Base-by-base conservation (phyloP, 2,113 vertebrate genomes). In the Zosterops hypoxanthus region DNA sequence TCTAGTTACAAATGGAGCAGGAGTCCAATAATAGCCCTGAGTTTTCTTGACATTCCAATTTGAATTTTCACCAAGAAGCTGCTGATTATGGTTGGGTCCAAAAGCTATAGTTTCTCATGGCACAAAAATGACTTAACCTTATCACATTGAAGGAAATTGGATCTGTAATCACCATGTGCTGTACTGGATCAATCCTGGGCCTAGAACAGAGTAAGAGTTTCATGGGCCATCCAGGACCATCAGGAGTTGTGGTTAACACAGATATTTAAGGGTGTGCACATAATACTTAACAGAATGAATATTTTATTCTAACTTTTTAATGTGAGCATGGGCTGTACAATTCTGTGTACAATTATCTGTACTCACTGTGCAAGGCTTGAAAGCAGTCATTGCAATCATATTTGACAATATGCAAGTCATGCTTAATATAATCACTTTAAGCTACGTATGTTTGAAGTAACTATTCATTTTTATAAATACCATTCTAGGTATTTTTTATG, bases 211-310 rank as follows among this genome's bases (percentile, higher is more conserved):
- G 22, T 0, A 14, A 36, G 31, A 61, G 7, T 42, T 73, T 20
- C 6, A 5, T 20, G 61, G 8, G 29, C 34, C 57, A 1, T 33
- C 11, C 68, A 83, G 22, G 55, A 34, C 33, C 5, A 4, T 2
- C 14, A 46, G 17, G 25, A 14, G 24, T 42, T 0, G 1, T 33
- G 46, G 11, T 14, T 71, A 44, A 76, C 33, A 8, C 0, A 16
- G 4, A n/a, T 9, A n/a, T 5, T 8, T 8, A 6, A 17, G 3
- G 13, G 3, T 24, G 5, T 87, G 14, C 23, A n/a, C 2, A 1
- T 15, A 21, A 17, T 31, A 12, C 14, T 20, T 12, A n/a, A 22
- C 11, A 49, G 23, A 69, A 4, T 12, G 59, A 6, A 14, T 29
- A 44, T 3, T 17, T 83, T 53, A 53, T 18, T 16, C 22, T 29